phyloP scores from a whole-genome alignment of 2,888 invertebrate species.

The Mantis religiosa region DNA sequence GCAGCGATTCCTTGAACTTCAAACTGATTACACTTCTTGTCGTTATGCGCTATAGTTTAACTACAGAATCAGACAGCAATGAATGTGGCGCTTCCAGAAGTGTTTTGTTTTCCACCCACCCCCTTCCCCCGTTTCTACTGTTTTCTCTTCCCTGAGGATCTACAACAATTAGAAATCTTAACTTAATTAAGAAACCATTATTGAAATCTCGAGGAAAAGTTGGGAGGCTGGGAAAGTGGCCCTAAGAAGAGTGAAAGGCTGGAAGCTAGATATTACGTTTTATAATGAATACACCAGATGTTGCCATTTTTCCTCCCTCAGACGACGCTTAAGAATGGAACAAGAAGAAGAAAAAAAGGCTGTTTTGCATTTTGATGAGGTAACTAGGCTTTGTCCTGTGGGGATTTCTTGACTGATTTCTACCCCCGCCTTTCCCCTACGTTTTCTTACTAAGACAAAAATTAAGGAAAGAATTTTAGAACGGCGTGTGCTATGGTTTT shows the following conservation, averaged over 20 bases:
- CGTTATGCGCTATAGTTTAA: no score
- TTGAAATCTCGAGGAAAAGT: constrained; percentile 24
- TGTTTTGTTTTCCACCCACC: no score
- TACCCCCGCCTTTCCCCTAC: background rate
- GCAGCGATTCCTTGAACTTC: no score
- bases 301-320: constrained; percentile 19
- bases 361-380: constrained; percentile 30
- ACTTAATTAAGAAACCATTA: constrained; percentile 31
- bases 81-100: no score
- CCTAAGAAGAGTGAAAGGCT: background rate
- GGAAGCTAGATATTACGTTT: constrained; percentile 24
- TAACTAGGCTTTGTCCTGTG: constrained; percentile 21
- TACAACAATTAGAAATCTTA: constrained; percentile 26
- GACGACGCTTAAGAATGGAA: background rate
- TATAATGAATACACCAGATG: constrained; percentile 29
- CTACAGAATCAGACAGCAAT: no score
- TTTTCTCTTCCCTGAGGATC: background rate
- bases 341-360: constrained; percentile 17
- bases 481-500: background rate
- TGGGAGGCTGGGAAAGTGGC: background rate
- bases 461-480: constrained; percentile 21
- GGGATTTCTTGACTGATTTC: constrained; percentile 5
- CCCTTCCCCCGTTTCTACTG: background rate
- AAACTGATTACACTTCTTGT: no score
- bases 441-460: background rate